phyloP scores from a whole-genome alignment of 1,140 invertebrate genomes.

The Eriosoma lanigerum region DNA sequence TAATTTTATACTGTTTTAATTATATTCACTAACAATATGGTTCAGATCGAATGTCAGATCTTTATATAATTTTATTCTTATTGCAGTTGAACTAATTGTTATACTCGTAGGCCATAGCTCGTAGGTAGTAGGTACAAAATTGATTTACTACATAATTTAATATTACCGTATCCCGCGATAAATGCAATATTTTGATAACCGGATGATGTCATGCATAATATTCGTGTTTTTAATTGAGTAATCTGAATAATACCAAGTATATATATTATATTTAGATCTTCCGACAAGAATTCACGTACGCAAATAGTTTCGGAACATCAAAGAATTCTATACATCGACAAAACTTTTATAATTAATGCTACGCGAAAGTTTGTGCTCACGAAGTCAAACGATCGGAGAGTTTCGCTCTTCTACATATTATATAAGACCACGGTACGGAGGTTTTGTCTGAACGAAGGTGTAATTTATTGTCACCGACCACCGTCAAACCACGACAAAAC shows the following conservation, averaged over 20 bases:
- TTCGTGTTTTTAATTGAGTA: neutral
- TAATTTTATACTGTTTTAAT: no score
- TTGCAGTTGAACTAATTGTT: no score
- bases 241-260: neutral
- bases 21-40: no score
- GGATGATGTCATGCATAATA: neutral
- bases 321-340: conserved; percentile 24
- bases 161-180: neutral
- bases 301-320: neutral
- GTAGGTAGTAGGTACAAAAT: no score
- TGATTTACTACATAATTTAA: neutral
- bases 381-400: conserved; percentile 4
- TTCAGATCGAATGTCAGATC: no score
- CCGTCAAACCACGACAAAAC: neutral
- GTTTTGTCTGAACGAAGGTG: neutral
- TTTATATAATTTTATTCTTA: no score
- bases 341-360: conserved; percentile 36
- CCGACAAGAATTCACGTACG: neutral
- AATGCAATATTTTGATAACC: no score
- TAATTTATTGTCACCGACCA: conserved; percentile 17
- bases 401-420: neutral
- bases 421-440: neutral
- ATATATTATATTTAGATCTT: no score
- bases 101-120: no score
- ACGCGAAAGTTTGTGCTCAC: conserved; percentile 18